A percentile compares a stretch with the other conserved stretches of the same genome.
These are phyloP conservation scores for Fregata magnificens DNA, from an alignment of 2,113 vertebrate species.

Conservation along the genomic window DNA sequence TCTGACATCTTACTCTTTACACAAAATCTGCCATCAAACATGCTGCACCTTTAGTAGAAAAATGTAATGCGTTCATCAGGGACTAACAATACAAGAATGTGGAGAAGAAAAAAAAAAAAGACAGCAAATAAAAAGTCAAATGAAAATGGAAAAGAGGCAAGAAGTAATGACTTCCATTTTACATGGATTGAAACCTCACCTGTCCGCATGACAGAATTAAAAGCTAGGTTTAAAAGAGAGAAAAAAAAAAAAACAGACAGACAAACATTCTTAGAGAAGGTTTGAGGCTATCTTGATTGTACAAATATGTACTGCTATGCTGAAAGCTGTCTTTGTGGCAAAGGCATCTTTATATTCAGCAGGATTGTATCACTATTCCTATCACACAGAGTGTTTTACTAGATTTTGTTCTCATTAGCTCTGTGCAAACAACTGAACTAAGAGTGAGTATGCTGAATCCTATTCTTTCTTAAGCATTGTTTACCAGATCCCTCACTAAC, in stretches of 20 bases:
- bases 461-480: constrained; percentile 39
- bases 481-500: constrained; percentile 47
- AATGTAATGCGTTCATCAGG: not conserved
- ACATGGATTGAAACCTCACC: not conserved
- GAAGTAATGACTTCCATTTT: not conserved
- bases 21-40: not conserved
- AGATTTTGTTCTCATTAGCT: constrained; percentile 32
- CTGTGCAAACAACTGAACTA: not conserved
- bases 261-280: not conserved
- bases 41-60: not conserved
- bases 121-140: not conserved
- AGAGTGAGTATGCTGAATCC: not conserved
- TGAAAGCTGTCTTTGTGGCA: not conserved
- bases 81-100: not conserved
- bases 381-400: not conserved
- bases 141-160: not conserved
- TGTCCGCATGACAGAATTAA: not conserved
- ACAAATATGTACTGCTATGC: not conserved
- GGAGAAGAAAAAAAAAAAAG: not conserved
- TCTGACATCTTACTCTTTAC: not conserved
- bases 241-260: not conserved
- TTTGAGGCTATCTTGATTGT: not conserved
- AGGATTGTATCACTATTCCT: not conserved
- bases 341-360: not conserved
- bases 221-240: not conserved